Percentiles rank a stretch among this genome's conserved stretches.
phyloP scores from a whole-genome alignment of 2,888 invertebrate genomes.

The Julus scandinavius region DNA sequence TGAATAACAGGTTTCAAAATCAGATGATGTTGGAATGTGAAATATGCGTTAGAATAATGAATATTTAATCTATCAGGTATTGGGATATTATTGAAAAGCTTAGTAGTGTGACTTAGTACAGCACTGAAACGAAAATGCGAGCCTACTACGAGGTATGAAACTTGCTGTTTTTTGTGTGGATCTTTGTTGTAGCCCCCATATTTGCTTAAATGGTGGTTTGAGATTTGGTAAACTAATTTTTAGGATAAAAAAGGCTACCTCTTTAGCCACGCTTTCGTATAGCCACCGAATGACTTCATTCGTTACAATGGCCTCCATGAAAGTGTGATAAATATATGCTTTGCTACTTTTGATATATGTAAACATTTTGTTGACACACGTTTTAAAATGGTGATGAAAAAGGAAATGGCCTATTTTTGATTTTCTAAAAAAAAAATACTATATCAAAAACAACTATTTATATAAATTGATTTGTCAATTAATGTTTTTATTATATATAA shows the following conservation, averaged over 20 bases:
- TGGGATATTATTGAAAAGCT: background rate
- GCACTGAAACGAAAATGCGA: background rate
- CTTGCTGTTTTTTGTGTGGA: background rate
- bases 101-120: background rate
- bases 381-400: constrained; percentile 36
- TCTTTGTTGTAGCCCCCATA: background rate
- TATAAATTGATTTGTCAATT: constrained; percentile 33
- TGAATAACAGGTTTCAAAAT: no score
- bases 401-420: constrained; percentile 49
- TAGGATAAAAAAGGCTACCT: background rate
- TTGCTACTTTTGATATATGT: constrained; percentile 50
- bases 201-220: background rate
- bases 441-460: constrained; percentile 35
- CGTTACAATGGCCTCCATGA: constrained; percentile 36
- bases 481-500: constrained; percentile 30
- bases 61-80: no score
- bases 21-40: no score
- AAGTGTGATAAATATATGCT: constrained; percentile 47
- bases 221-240: background rate
- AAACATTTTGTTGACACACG: constrained; percentile 47
- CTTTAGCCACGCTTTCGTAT: background rate
- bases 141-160: background rate
- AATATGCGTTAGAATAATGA: no score
- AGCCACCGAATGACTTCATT: constrained; percentile 12
- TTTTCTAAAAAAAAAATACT: constrained; percentile 35